Percentiles rank a stretch among this genome's conserved stretches.
Conservation (phyloP, 2,113 vertebrate species). For the Murina feae region DNA sequence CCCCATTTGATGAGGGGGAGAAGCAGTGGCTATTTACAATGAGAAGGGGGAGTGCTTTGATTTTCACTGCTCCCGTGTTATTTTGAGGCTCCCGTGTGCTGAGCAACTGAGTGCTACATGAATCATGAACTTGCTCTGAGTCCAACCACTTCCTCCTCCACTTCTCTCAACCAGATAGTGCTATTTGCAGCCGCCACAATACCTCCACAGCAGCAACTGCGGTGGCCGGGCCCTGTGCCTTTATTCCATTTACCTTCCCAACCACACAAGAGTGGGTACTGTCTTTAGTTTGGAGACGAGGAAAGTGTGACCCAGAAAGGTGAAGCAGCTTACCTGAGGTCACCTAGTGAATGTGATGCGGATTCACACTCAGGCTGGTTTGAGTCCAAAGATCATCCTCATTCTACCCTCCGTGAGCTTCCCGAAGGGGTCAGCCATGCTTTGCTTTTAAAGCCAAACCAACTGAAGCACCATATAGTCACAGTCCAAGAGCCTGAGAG, state of each 20-base stretch:
- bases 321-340: background rate
- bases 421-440: background rate
- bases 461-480: fast-evolving
- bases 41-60: background rate
- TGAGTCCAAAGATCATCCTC: background rate
- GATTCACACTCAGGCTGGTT: background rate
- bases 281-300: background rate
- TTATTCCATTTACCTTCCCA: background rate
- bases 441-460: background rate
- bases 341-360: fast-evolving
- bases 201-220: fast-evolving
- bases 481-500: background rate
- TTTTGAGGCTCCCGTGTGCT: background rate
- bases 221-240: background rate
- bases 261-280: background rate
- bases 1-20: background rate
- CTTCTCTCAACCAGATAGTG: fast-evolving
- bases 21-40: background rate
- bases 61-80: background rate
- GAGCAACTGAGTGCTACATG: background rate
- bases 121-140: background rate
- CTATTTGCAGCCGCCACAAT: background rate
- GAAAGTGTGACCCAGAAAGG: background rate
- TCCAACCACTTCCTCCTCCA: too few relatives aligned
- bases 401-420: background rate